A percentile compares a stretch with the other conserved stretches of the same genome.
Conservation (phyloP, 1,140 invertebrate genomes). For the Globodera ellingtonae region DNA sequence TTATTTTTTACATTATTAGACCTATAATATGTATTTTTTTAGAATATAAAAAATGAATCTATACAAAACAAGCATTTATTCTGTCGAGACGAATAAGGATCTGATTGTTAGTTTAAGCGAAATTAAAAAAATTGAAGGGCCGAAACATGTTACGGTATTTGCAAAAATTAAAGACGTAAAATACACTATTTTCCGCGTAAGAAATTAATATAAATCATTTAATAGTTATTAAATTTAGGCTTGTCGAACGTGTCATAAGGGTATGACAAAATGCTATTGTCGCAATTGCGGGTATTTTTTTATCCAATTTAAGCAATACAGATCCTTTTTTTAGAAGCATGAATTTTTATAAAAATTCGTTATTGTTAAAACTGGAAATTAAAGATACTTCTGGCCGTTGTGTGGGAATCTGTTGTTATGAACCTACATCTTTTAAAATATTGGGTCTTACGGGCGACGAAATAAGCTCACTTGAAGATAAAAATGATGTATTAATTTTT, state of each 20-base stretch:
- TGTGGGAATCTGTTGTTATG: neutral
- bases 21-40: too few relatives aligned
- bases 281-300: neutral
- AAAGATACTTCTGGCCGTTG: neutral
- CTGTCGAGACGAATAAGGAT: neutral
- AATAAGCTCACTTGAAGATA: neutral
- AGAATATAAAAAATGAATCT: neutral
- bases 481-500: neutral
- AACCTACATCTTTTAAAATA: neutral
- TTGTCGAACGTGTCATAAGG: neutral
- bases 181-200: neutral
- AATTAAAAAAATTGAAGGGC: neutral
- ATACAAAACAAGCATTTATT: neutral
- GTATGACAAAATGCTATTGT: neutral
- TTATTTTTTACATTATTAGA: too few relatives aligned
- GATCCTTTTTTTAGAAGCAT: neutral
- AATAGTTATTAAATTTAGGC: neutral
- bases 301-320: neutral
- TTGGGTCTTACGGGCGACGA: neutral
- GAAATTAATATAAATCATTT: neutral
- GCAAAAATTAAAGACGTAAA: neutral
- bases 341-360: neutral
- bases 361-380: neutral
- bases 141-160: neutral
- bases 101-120: neutral